Evolutionary conservation across 2,888 invertebrate species (phyloP), one percentile per base, ranked within the genome.

Genomic region (Saturnia pavonia): DNA sequence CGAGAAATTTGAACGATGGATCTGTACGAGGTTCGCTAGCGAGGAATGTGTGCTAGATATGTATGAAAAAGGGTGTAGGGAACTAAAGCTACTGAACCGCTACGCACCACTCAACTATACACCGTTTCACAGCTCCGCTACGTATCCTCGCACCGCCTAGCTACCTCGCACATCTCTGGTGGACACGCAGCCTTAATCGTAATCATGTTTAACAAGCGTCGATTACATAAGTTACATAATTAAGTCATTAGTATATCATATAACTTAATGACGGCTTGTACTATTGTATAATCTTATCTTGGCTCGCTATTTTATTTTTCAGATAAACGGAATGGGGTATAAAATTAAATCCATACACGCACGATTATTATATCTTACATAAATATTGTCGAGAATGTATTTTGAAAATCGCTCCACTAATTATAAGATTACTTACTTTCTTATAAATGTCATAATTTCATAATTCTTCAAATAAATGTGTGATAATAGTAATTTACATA

Each of bases 241-340:
- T 27, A 57, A 25, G 12, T 9, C 25, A 25, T 25, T 14, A 25
- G 8, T 48, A 34, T 34, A 3, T 27, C 34, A 63, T 63, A 80
- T 70, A 82, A 82, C 22, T 63, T 63, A 63, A 7, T 63, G 19
- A 27, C 6, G 8, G 12, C 14, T 25, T 57, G 57, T 6, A 3
- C 40, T 40, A 65, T 40, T 65, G 19, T n/a, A 40, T n/a, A 65
- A 40, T 65, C 16, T 7, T 40, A 19, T n/a, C 19, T 9, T 7
- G 1, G 19, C 34, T 9, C n/a, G 40, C n/a, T 11, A 65, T 11
- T 40, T 65, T 65, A 9, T 40, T 65, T 63, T 63, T 63, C 2
- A 12, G 8, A 16, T 25, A 22, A 12, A 25, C 25, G 11, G 12
- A 11, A 11, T 57, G 22, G 12, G 6, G 12, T 25, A 11, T 57